These are phyloP conservation scores for Sebastes baramenuke DNA, from an alignment of 2,797 vertebrate species.

Conservation along the genomic window DNA sequence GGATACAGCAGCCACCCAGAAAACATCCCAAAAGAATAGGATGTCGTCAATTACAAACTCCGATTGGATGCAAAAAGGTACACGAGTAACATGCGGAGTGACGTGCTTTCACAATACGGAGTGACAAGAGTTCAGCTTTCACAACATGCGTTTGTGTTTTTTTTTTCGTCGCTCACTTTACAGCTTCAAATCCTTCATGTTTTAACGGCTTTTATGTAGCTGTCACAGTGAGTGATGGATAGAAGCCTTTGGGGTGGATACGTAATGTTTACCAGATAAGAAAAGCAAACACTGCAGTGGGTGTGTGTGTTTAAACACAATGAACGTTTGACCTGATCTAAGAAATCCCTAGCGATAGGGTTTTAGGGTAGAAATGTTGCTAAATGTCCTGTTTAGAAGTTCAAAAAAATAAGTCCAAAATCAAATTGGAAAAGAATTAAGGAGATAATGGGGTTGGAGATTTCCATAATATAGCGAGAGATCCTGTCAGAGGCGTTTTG, in stretches of 20 bases:
- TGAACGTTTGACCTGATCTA: slow-evolving; percentile 72
- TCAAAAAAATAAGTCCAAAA: not conserved
- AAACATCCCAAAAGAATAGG: slow-evolving; percentile 29
- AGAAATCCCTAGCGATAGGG: slow-evolving; percentile 19
- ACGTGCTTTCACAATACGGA: slow-evolving; percentile 6
- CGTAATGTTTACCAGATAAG: slow-evolving; percentile 77
- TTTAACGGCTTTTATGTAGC: slow-evolving; percentile 61
- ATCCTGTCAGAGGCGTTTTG: slow-evolving; percentile 45
- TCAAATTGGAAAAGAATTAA: slow-evolving; percentile 8
- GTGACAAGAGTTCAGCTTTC: slow-evolving; percentile 2
- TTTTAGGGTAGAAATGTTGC: slow-evolving; percentile 3
- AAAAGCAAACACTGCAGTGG: slow-evolving; percentile 66
- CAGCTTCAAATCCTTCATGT: slow-evolving; percentile 26
- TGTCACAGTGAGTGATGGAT: slow-evolving; percentile 63
- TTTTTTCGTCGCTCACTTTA: slow-evolving; percentile 13
- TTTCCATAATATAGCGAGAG: slow-evolving; percentile 18
- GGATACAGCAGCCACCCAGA: slow-evolving; percentile 19
- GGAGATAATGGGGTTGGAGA: slow-evolving; percentile 25
- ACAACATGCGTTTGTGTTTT: slow-evolving; percentile 2
- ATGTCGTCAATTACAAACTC: slow-evolving; percentile 9
- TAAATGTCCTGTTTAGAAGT: not conserved
- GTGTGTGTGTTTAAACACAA: slow-evolving; percentile 34
- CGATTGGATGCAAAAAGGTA: slow-evolving; percentile 9
- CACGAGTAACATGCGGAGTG: not conserved
- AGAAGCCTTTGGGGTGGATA: slow-evolving; percentile 49